Evolutionary conservation across 2,797 vertebrate genomes (phyloP), one percentile per base, ranked within the genome.

Genomic region (Heliangelus exortis): DNA sequence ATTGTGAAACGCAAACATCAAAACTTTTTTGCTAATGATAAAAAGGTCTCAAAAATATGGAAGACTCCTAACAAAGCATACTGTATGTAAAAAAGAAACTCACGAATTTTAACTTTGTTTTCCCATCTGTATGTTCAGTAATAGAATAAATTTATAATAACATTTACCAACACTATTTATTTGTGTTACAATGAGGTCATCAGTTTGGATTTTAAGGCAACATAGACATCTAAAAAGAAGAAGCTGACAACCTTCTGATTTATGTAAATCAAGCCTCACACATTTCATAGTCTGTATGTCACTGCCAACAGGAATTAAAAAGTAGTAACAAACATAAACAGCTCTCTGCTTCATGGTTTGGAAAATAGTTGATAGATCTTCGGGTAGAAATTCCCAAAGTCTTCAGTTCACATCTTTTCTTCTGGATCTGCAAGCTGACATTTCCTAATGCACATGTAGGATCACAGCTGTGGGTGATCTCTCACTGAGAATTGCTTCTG

Each of bases 241-340:
- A 95, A 12, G 83, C 85, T 94, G 94, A 94, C 91, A 97, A 95
- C 87, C 66, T 96, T 95, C 93, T 96, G 92, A 97, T 94, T 96
- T 97, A 97, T 95, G 91, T 91, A 97, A 97, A 96, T 96, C 85
- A 88, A 91, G 91, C 82, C 91, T 94, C 96, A 95, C 91, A 94
- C 89, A 81, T 96, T 96, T 94, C 91, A 89, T 94, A 96, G 69
- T 86, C 92, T 95, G 92, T 89, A 86, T 88, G 89, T 88, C 94
- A 95, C 91, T 90, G 94, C 93, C 91, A 96, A 93, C 91, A 90
- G 83, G 73, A 94, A 95, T 94, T 96, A 92, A 89, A 91, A 92
- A 97, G 79, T 92, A 94, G 59, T 95, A 96, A 94, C 77, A 96
- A 96, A 96, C 81, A 96, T 75, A 95, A 97, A 96, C 91, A 95